phyloP scores from a whole-genome alignment of 2,797 vertebrate genomes.

The Hypotaenidia okinawae region DNA sequence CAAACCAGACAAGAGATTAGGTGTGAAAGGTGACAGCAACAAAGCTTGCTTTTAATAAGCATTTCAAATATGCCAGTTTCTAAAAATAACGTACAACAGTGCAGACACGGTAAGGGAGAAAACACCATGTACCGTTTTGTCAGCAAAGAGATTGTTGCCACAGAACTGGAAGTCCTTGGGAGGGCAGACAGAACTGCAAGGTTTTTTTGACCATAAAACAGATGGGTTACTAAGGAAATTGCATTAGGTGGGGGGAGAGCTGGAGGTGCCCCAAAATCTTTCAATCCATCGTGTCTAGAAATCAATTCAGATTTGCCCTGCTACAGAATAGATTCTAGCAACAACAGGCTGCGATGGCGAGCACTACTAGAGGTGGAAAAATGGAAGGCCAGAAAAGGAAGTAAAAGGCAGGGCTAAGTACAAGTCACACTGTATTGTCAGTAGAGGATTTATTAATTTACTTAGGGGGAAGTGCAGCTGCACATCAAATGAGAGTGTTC shows the following conservation, averaged over 20 bases:
- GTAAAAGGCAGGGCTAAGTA: neutral
- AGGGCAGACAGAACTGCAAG: conserved; percentile 16
- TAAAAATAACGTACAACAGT: conserved; percentile 48
- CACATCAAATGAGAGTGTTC: neutral
- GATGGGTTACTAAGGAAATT: conserved; percentile 2
- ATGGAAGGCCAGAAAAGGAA: conserved; percentile 16
- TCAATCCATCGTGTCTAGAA: neutral
- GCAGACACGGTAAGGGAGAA: conserved; percentile 12
- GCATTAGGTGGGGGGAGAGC: neutral
- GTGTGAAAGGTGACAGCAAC: conserved; percentile 22
- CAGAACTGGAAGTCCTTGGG: conserved; percentile 53
- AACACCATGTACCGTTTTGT: conserved; percentile 17
- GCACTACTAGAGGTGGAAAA: neutral
- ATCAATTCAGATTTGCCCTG: neutral
- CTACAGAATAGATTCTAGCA: neutral
- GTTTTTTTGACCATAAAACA: conserved; percentile 35
- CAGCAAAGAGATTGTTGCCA: conserved; percentile 2
- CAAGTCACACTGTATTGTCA: neutral
- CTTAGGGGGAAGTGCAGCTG: neutral
- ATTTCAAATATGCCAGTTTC: conserved; percentile 36
- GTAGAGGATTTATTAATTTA: neutral
- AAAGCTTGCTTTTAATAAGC: conserved; percentile 33
- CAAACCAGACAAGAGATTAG: neutral
- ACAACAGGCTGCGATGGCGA: neutral
- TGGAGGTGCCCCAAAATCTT: conserved; percentile 30